A percentile compares a stretch with the other conserved stretches of the same genome.
These are phyloP conservation scores for Microctonus aethiopoides DNA, from an alignment of 2,888 invertebrate genomes.

Conservation along the genomic window DNA sequence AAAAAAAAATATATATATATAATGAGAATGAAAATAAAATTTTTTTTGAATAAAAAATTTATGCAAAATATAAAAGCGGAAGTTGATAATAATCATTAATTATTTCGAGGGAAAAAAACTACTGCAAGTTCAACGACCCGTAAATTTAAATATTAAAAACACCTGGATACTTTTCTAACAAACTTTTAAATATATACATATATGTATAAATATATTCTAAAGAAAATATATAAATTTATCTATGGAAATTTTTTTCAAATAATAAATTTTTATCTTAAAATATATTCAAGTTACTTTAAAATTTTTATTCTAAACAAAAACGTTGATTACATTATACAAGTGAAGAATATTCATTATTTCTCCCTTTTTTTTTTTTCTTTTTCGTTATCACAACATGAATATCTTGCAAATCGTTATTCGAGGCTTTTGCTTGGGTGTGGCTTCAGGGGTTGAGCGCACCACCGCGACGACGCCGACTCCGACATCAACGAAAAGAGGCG, in stretches of 20 bases:
- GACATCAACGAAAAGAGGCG: slow-evolving; percentile 31
- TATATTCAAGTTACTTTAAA: too few species aligned
- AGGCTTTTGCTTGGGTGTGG: slow-evolving; percentile 42
- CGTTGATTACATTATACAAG: too few species aligned
- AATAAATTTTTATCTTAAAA: not conserved
- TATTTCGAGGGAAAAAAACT: slow-evolving; percentile 5
- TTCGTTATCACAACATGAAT: slow-evolving; percentile 1
- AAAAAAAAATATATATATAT: not conserved
- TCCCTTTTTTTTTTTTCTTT: slow-evolving; percentile 2
- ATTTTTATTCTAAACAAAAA: too few species aligned
- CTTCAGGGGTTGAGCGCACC: slow-evolving; percentile 34
- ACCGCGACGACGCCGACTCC: slow-evolving; percentile 38
- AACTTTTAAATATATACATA: not conserved
- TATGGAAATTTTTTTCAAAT: slow-evolving; percentile 18
- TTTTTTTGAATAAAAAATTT: not conserved
- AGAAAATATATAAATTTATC: slow-evolving; percentile 6
- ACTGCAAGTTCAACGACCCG: slow-evolving; percentile 18
- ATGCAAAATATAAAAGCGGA: slow-evolving; percentile 8
- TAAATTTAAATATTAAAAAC: slow-evolving; percentile 13
- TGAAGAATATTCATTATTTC: not conserved
- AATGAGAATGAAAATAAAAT: not conserved
- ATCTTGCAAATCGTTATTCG: slow-evolving; percentile 26
- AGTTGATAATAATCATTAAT: slow-evolving; percentile 18
- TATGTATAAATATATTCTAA: not conserved
- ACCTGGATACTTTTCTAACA: slow-evolving; percentile 21